Evolutionary conservation across 1,140 invertebrate species (phyloP), one percentile per base, ranked within the genome.

Genomic region (Antheraea pernyi): DNA sequence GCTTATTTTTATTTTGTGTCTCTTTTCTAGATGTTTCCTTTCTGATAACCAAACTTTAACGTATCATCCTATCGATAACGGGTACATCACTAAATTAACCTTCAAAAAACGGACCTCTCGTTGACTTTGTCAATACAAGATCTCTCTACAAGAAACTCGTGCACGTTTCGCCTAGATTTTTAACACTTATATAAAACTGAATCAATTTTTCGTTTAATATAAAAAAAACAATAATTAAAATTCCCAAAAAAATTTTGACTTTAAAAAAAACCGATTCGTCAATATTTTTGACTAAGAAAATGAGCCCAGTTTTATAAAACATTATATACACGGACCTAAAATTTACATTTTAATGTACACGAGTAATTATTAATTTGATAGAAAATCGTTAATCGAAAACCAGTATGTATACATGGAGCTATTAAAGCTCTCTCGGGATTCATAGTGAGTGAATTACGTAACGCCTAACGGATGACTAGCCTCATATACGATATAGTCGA

Each of bases 401-500:
- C 46, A 11, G 11, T 16, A 53, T 53, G 9, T 30, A 30, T 53
- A 16, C 0, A 53, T 53, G 13, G 46, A 16, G 46, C 11, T 53
- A 16, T 1, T 53, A 53, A 53, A 53, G 46, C 13, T 53, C 22
- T 63, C 7, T 59, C 11, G 30, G 11, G 30, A 18, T 37, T n/a
- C 7, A 36, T n/a, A n/a, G 5, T 3, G 7, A 46, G n/a, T 19
- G n/a, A 30, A 30, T 69, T 60, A 72, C 64, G 59, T 59, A 0
- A 59, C 59, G 18, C 59, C 68, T 11, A 30, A 8, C 1, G 72
- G 68, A 2, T 42, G 46, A 13, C 16, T 9, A 0, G 59, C 48
- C 69, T 89, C 84, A 0, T 42, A 13, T 11, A 80, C 39, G 13
- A 82, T 69, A 70, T 80, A 84, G 53, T 78, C 69, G n/a, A 74